These are phyloP conservation scores for Urosaurus nigricauda DNA, from an alignment of 2,797 vertebrate genomes.

Conservation along the genomic window DNA sequence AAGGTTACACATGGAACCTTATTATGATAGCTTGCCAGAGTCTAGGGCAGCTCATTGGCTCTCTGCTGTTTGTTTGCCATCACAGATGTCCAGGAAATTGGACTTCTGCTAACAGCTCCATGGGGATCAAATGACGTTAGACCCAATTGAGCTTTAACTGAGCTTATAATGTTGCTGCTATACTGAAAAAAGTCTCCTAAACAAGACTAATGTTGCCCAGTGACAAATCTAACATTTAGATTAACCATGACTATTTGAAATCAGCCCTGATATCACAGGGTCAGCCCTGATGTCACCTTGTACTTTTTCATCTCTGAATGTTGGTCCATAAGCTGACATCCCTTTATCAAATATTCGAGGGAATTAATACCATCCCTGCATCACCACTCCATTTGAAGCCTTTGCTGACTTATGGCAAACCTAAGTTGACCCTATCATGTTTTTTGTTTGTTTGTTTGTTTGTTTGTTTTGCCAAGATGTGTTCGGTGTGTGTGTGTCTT, in stretches of 20 bases:
- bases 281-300: neutral
- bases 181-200: neutral
- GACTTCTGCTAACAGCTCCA: neutral
- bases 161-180: neutral
- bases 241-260: neutral
- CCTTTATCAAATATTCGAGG: neutral
- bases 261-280: neutral
- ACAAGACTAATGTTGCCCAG: neutral
- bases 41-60: neutral
- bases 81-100: neutral
- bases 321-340: neutral
- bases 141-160: neutral
- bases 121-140: neutral
- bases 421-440: too few relatives aligned
- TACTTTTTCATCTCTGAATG: slow-evolving; percentile 4
- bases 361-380: neutral
- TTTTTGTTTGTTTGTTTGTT: too few relatives aligned
- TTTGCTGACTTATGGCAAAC: too few relatives aligned
- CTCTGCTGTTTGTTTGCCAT: neutral
- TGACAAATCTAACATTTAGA: neutral
- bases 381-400: too few relatives aligned
- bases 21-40: neutral
- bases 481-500: too few relatives aligned
- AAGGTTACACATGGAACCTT: neutral
- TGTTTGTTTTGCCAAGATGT: too few relatives aligned